A percentile compares a stretch with the other conserved stretches of the same genome.
These are phyloP conservation scores for Leucopsar rothschildi DNA, from an alignment of 2,113 vertebrate genomes.

Conservation along the genomic window DNA sequence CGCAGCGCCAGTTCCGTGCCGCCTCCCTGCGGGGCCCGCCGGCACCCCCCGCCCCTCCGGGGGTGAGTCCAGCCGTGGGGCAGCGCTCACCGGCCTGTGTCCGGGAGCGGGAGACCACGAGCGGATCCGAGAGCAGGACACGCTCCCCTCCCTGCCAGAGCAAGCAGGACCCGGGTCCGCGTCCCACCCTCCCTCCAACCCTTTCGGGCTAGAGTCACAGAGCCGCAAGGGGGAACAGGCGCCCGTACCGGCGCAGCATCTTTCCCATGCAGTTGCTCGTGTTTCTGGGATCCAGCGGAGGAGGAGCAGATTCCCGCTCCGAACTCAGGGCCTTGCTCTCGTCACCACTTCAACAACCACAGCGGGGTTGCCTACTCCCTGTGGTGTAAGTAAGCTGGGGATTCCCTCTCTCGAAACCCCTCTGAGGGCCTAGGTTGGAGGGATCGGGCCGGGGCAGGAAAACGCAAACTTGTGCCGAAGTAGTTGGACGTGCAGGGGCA, in stretches of 20 bases:
- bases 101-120: not conserved
- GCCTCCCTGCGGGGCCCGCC: not conserved
- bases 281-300: not conserved
- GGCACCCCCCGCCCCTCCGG: no score
- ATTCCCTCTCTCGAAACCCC: not conserved
- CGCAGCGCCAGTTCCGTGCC: not conserved
- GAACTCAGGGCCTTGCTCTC: not conserved
- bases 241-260: not conserved
- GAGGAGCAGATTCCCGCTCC: not conserved
- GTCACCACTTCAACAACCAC: not conserved
- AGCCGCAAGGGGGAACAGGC: not conserved
- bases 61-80: not conserved
- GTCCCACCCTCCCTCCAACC: not conserved
- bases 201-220: not conserved
- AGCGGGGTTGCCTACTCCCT: not conserved
- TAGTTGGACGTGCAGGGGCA: conserved; percentile 36
- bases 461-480: not conserved
- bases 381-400: not conserved
- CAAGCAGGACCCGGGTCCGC: not conserved
- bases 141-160: no score
- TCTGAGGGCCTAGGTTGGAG: not conserved
- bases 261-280: not conserved
- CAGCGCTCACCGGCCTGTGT: not conserved
- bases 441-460: not conserved
- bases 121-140: not conserved